These are phyloP conservation scores for Chionomys nivalis DNA, from an alignment of 2,113 vertebrate species.

Conservation along the genomic window DNA sequence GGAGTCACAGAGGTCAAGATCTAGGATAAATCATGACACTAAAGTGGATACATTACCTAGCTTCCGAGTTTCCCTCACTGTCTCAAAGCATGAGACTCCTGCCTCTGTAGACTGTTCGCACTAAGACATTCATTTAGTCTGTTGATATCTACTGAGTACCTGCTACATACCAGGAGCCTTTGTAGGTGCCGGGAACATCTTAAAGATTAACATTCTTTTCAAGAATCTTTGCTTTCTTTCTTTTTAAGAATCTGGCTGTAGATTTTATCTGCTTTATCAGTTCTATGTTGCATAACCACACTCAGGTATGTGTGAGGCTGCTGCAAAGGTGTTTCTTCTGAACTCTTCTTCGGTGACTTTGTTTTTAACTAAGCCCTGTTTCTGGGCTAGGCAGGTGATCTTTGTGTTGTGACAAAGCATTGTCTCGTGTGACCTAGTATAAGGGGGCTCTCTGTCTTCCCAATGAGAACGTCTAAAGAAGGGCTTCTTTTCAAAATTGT, in stretches of 20 bases:
- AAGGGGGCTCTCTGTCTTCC: background rate
- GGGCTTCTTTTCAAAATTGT: background rate
- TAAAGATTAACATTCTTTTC: constrained; percentile 34
- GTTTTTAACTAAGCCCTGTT: background rate
- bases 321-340: background rate
- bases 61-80: background rate
- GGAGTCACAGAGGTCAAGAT: background rate
- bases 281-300: background rate
- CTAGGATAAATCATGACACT: constrained; percentile 18
- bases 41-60: background rate
- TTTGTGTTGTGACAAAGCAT: constrained; percentile 32
- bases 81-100: background rate
- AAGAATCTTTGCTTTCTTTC: constrained; percentile 14
- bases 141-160: background rate
- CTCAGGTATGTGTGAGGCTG: background rate
- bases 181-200: background rate
- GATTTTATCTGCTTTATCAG: background rate
- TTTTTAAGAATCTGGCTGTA: background rate
- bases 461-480: constrained; percentile 12
- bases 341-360: background rate
- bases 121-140: constrained; percentile 19
- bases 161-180: background rate
- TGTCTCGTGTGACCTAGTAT: background rate
- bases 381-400: background rate
- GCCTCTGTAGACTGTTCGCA: background rate